phyloP scores from a whole-genome alignment of 1,140 invertebrate species.

The Drosophila ercepeae region DNA sequence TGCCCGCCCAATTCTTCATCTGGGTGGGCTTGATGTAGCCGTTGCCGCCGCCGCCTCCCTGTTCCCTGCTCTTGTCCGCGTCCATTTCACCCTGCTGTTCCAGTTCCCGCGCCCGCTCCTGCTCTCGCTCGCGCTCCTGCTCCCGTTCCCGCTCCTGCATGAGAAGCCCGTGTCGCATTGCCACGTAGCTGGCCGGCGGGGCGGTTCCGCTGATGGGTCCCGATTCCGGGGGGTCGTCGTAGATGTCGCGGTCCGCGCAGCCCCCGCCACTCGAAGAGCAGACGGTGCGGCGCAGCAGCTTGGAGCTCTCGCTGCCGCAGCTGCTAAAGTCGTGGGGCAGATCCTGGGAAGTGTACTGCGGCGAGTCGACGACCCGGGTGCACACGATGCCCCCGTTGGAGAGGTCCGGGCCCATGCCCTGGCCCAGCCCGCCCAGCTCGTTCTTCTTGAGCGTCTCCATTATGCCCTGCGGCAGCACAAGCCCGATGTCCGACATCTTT shows the following conservation, averaged over 20 bases:
- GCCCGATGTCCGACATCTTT: slow-evolving; percentile 67
- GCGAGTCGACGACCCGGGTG: slow-evolving; percentile 41
- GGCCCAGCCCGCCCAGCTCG: slow-evolving; percentile 29
- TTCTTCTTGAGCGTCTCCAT: slow-evolving; percentile 59
- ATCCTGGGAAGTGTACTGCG: slow-evolving; percentile 44
- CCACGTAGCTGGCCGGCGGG: slow-evolving; percentile 46
- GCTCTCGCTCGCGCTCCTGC: slow-evolving; percentile 4
- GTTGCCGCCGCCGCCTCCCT: background rate
- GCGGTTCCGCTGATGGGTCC: slow-evolving; percentile 4
- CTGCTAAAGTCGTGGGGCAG: slow-evolving; percentile 61
- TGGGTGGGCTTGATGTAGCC: slow-evolving; percentile 72
- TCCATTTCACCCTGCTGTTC: slow-evolving; percentile 1
- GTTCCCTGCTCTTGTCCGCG: slow-evolving; percentile 2
- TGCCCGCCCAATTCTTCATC: slow-evolving; percentile 53
- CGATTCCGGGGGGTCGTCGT: slow-evolving; percentile 30
- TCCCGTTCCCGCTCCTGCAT: slow-evolving; percentile 20
- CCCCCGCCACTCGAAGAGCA: slow-evolving; percentile 28
- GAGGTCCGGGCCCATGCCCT: slow-evolving; percentile 4
- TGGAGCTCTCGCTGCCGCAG: slow-evolving; percentile 66
- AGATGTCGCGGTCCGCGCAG: slow-evolving; percentile 29
- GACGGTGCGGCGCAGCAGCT: slow-evolving; percentile 53
- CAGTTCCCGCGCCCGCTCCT: slow-evolving; percentile 14
- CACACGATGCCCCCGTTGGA: slow-evolving; percentile 46
- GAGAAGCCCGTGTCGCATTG: slow-evolving; percentile 42
- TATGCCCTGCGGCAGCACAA: slow-evolving; percentile 56